Evolutionary conservation across 2,113 vertebrate genomes (phyloP).

Genomic region (Ptychochromis oligacanthus): DNA sequence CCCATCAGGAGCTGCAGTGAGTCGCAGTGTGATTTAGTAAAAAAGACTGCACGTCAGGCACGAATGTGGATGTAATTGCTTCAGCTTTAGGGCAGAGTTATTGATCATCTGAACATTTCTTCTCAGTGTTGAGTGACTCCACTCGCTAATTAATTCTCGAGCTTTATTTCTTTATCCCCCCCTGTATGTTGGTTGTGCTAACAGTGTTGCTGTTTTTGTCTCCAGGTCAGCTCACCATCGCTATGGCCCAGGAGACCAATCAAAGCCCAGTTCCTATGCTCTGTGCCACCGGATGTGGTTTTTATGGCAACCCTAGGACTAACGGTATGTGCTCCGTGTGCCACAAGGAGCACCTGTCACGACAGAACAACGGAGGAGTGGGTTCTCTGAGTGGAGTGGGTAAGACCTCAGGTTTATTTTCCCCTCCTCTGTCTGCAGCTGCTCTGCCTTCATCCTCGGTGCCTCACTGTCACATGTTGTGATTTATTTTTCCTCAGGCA

Average conservation of each 20-base stretch:
- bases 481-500: constrained; percentile 72
- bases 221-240: constrained; percentile 45
- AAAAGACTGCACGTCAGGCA: not conserved
- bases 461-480: not conserved
- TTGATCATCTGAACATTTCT: not conserved
- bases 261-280: constrained; percentile 87
- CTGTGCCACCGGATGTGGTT: constrained; percentile 88
- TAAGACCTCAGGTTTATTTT: constrained; percentile 44
- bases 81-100: not conserved
- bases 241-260: constrained; percentile 91
- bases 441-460: not conserved
- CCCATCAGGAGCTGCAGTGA: not conserved
- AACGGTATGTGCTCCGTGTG: constrained; percentile 92
- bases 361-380: constrained; percentile 87
- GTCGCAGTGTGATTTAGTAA: not conserved
- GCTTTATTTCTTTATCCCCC: not conserved
- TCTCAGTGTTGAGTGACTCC: not conserved
- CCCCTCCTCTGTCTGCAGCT: not conserved
- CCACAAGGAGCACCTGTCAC: constrained; percentile 89
- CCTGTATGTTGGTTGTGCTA: not conserved
- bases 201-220: not conserved
- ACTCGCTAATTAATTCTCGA: not conserved
- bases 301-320: constrained; percentile 90
- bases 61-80: not conserved
- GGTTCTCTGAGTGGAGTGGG: constrained; percentile 80